Evolutionary conservation across 1,140 invertebrate species (phyloP).

Genomic region (Orius insidiosus): DNA sequence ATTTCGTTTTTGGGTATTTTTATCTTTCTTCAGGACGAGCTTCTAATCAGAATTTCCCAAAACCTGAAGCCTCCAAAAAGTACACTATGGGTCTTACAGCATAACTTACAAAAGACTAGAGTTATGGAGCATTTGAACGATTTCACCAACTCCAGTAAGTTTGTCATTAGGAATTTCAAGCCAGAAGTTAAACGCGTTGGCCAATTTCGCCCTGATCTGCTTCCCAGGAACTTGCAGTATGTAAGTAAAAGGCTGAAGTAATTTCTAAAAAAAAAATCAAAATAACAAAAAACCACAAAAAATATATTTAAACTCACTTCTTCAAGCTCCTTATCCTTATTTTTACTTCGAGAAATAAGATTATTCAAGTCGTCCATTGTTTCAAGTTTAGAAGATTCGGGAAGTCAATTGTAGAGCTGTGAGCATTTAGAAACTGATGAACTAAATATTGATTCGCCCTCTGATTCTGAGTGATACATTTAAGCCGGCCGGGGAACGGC

Average conservation of each 20-base stretch:
- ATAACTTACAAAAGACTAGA: conserved; percentile 83
- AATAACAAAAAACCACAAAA: not conserved
- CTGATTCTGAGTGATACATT: no score
- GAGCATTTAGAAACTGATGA: no score
- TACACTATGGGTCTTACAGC: not conserved
- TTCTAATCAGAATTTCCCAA: no score
- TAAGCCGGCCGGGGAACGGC: no score
- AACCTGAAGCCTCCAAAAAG: no score
- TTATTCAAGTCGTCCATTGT: conserved; percentile 3
- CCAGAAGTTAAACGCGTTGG: conserved; percentile 90
- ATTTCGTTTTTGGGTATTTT: no score
- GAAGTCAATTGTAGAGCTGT: no score
- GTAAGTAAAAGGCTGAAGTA: conserved; percentile 72
- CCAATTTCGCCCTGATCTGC: conserved; percentile 70
- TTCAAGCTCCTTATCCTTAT: conserved; percentile 4
- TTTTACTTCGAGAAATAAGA: conserved; percentile 1
- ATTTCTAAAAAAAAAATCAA: conserved; percentile 40
- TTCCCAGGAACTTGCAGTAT: conserved; percentile 80
- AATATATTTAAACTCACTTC: conserved; percentile 1
- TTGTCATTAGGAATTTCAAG: conserved; percentile 74
- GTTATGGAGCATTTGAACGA: conserved; percentile 92
- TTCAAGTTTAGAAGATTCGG: no score
- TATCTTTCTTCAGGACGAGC: no score
- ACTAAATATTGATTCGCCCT: no score
- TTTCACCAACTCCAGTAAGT: conserved; percentile 62